Conservation (phyloP, 2,888 invertebrate genomes). For the Isotomurus palustris region DNA sequence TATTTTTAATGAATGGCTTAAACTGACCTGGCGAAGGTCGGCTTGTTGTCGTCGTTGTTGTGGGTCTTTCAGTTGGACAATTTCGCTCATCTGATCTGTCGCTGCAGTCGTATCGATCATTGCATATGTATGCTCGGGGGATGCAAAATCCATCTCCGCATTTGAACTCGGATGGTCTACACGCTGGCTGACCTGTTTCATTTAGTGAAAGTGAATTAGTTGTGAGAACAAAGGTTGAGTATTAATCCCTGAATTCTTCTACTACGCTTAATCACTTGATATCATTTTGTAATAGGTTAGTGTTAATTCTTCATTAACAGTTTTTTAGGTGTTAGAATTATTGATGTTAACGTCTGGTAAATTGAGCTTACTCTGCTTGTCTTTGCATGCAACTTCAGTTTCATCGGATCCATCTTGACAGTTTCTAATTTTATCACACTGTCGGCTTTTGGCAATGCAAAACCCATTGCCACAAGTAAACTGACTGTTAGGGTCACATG, state of each 20-base stretch:
- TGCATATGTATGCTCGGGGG: constrained; percentile 56
- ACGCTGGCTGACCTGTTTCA: constrained; percentile 46
- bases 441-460: constrained; percentile 17
- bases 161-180: constrained; percentile 50
- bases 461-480: constrained; percentile 23
- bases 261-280: not conserved
- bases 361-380: too few relatives aligned
- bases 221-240: too few relatives aligned
- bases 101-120: constrained; percentile 58
- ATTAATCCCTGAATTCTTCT: too few relatives aligned
- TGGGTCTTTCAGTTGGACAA: constrained; percentile 51
- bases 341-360: not conserved
- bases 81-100: constrained; percentile 65
- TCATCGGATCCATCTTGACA: constrained; percentile 26
- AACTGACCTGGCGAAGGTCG: too few relatives aligned
- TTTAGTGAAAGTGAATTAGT: not conserved
- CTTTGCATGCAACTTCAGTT: constrained; percentile 20
- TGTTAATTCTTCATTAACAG: not conserved
- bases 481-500: constrained; percentile 20
- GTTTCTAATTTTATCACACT: constrained; percentile 19
- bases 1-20: too few relatives aligned
- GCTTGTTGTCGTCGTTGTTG: too few relatives aligned
- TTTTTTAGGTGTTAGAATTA: not conserved
- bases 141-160: constrained; percentile 62
- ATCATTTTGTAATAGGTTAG: not conserved